Conservation (phyloP, 2,113 vertebrate species). For the Hipposideros armiger region DNA sequence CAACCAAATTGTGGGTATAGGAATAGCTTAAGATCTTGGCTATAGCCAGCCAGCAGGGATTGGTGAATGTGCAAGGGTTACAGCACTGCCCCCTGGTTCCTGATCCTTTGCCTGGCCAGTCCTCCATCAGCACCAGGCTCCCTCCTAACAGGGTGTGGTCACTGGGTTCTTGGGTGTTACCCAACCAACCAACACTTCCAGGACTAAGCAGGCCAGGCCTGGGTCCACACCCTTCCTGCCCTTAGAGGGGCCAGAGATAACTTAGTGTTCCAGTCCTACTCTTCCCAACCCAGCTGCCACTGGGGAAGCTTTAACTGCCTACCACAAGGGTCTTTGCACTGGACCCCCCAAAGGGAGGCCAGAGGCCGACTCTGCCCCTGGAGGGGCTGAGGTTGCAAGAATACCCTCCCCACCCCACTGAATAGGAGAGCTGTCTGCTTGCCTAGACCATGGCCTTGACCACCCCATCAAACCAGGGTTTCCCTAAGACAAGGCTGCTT, state of each 20-base stretch:
- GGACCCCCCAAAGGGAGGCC: not conserved
- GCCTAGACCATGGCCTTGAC: not conserved
- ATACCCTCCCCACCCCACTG: not conserved
- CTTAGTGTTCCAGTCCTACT: not conserved
- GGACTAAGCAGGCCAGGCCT: conserved; percentile 34
- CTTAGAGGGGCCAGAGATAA: not conserved
- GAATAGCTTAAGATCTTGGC: not conserved
- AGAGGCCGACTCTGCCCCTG: not conserved
- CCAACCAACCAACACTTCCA: not conserved
- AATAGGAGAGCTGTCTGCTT: not conserved
- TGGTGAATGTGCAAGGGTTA: not conserved
- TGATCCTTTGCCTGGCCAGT: not conserved
- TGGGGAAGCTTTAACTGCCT: not conserved
- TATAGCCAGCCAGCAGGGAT: conserved; percentile 25
- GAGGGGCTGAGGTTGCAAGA: not conserved
- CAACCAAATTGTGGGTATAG: not conserved
- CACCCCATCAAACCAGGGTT: not conserved
- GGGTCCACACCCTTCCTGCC: not conserved
- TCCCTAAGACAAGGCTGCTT: not conserved
- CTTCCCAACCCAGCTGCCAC: not conserved
- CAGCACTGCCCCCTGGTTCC: not conserved
- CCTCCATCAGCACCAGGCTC: not conserved
- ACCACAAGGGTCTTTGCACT: not conserved
- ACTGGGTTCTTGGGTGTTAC: not conserved
- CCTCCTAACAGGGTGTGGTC: conserved; percentile 14